These are phyloP conservation scores for Tauraco hartlaubi DNA, from an alignment of 2,797 vertebrate genomes.

Conservation along the genomic window DNA sequence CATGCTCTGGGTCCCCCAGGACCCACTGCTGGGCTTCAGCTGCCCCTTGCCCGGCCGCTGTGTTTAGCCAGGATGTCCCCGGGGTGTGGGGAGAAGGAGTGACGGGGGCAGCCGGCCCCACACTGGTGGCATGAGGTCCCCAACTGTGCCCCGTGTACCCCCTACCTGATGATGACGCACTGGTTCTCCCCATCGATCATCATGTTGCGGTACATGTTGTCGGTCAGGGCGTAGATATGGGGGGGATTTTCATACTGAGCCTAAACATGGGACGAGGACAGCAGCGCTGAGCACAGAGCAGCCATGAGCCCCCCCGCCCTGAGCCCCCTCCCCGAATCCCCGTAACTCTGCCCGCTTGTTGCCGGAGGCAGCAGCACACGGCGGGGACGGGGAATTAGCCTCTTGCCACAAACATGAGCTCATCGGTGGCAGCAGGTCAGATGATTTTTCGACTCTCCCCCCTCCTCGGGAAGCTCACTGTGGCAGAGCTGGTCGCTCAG, in stretches of 20 bases:
- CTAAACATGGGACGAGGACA: constrained; percentile 58
- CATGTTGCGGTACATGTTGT: constrained; percentile 99
- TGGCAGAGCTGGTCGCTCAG: background rate
- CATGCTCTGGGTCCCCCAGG: fast-evolving
- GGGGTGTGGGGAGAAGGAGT: background rate
- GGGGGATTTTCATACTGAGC: constrained; percentile 98
- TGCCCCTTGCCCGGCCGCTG: fast-evolving
- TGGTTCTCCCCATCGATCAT: constrained; percentile 96
- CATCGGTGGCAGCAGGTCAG: background rate
- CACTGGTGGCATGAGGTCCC: fast-evolving
- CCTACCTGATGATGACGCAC: constrained; percentile 97
- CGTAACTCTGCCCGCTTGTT: fast-evolving
- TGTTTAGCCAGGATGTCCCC: background rate
- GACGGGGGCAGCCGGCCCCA: background rate
- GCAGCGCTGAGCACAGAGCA: background rate
- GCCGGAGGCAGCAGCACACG: background rate
- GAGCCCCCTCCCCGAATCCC: background rate
- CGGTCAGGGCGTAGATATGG: constrained; percentile 94
- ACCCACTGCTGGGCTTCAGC: background rate
- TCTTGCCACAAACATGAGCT: background rate
- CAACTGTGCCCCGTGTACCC: fast-evolving
- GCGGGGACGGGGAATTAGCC: background rate
- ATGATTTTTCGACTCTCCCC: background rate
- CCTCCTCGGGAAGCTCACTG: background rate
- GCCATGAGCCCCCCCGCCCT: background rate